Conservation (phyloP, 2,113 vertebrate species). For the Columba livia region DNA sequence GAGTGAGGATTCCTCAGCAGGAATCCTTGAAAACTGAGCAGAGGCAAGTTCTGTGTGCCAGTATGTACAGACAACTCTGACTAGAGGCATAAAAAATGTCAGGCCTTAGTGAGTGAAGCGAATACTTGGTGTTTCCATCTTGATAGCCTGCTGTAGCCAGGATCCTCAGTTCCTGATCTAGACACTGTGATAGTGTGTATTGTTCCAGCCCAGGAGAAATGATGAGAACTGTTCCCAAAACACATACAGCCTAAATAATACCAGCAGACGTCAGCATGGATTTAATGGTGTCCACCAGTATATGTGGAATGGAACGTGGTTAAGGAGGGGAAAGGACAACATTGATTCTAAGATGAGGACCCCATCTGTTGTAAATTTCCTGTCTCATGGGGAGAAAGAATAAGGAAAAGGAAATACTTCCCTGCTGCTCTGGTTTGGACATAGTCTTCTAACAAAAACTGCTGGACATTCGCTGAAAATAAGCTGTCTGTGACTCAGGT, state of each 20-base stretch:
- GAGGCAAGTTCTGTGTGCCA: background rate
- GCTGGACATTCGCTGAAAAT: background rate
- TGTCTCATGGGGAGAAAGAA: background rate
- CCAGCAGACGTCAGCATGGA: background rate
- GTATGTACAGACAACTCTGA: background rate
- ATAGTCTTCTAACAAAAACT: background rate
- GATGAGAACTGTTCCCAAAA: background rate
- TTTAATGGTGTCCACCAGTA: background rate
- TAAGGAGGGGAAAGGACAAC: background rate
- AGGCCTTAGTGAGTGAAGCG: background rate
- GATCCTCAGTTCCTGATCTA: background rate
- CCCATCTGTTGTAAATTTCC: background rate
- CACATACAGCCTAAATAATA: background rate
- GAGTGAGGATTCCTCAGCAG: background rate
- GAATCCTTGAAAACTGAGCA: background rate
- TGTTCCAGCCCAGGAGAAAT: background rate
- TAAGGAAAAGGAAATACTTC: background rate
- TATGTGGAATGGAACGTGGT: background rate
- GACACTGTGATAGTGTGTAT: background rate
- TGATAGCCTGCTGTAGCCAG: background rate
- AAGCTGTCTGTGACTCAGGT: background rate
- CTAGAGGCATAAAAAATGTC: background rate
- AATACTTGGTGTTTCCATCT: background rate
- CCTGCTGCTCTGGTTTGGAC: background rate
- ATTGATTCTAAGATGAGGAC: background rate